A percentile compares a stretch with the other conserved stretches of the same genome.
Conservation (phyloP, 2,113 vertebrate genomes). For the Lynx canadensis region DNA sequence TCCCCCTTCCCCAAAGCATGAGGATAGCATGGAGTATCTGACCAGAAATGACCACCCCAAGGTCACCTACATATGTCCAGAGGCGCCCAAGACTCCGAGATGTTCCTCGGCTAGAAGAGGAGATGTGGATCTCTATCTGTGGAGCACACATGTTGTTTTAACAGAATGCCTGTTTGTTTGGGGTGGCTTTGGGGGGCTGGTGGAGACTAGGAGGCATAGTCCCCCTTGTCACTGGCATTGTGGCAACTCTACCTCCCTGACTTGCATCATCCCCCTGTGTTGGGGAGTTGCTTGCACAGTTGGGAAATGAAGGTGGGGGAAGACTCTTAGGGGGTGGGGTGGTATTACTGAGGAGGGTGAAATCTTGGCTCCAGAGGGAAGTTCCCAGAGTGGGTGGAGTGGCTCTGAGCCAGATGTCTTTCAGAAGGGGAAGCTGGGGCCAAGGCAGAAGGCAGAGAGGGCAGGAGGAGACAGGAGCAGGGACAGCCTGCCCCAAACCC, state of each 20-base stretch:
- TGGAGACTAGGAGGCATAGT: not conserved
- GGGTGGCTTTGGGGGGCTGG: not conserved
- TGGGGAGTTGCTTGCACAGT: not conserved
- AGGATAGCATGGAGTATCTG: not conserved
- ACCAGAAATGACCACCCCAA: not conserved
- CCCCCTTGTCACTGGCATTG: not conserved
- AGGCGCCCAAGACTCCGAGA: not conserved
- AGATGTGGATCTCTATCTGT: not conserved
- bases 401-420: not conserved
- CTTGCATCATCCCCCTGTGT: not conserved
- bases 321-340: not conserved
- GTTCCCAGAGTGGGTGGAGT: not conserved
- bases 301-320: not conserved
- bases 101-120: not conserved
- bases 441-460: not conserved
- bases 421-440: not conserved
- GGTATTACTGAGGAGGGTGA: accelerated
- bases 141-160: not conserved
- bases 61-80: not conserved
- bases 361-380: not conserved
- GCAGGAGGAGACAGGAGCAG: not conserved
- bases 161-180: not conserved
- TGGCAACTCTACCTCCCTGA: not conserved
- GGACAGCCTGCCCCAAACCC: not conserved
- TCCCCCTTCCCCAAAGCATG: not conserved